phyloP scores from a whole-genome alignment of 2,888 invertebrate species.

The Ecliptopera silaceata region DNA sequence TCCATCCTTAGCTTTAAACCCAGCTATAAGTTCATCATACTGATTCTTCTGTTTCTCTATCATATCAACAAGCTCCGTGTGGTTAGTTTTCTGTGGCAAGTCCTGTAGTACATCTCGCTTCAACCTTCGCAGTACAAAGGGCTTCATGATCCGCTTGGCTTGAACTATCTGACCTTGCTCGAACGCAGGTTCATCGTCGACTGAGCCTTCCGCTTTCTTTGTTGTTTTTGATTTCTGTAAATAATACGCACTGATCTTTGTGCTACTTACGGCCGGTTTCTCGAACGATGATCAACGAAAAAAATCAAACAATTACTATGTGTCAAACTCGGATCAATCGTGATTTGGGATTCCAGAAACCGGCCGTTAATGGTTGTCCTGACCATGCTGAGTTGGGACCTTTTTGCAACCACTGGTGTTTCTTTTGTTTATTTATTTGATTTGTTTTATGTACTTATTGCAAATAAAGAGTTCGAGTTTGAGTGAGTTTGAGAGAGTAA shows the following conservation, averaged over 20 bases:
- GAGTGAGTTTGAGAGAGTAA: too few relatives aligned
- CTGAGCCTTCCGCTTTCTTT: slow-evolving; percentile 65
- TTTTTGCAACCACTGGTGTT: too few relatives aligned
- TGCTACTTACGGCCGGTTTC: too few relatives aligned
- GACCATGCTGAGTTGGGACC: too few relatives aligned
- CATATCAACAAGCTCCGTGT: slow-evolving; percentile 85
- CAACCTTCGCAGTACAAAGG: slow-evolving; percentile 94
- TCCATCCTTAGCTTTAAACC: slow-evolving; percentile 85
- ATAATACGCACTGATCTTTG: background rate
- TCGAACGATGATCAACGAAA: too few relatives aligned
- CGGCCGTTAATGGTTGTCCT: too few relatives aligned
- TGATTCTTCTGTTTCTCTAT: slow-evolving; percentile 87
- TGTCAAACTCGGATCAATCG: too few relatives aligned
- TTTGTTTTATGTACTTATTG: too few relatives aligned
- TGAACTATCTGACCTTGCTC: slow-evolving; percentile 95
- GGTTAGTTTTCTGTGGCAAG: slow-evolving; percentile 92
- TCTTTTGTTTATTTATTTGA: too few relatives aligned
- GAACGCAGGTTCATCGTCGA: slow-evolving; percentile 88
- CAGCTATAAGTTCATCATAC: slow-evolving; percentile 89
- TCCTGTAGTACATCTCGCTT: slow-evolving; percentile 94
- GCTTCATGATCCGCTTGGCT: slow-evolving; percentile 97
- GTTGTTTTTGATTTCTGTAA: slow-evolving; percentile 82
- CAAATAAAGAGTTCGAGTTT: too few relatives aligned
- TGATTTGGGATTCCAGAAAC: too few relatives aligned
- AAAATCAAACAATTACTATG: too few relatives aligned